phyloP scores from a whole-genome alignment of 2,888 invertebrate genomes.

The Ephialtes manifestator region DNA sequence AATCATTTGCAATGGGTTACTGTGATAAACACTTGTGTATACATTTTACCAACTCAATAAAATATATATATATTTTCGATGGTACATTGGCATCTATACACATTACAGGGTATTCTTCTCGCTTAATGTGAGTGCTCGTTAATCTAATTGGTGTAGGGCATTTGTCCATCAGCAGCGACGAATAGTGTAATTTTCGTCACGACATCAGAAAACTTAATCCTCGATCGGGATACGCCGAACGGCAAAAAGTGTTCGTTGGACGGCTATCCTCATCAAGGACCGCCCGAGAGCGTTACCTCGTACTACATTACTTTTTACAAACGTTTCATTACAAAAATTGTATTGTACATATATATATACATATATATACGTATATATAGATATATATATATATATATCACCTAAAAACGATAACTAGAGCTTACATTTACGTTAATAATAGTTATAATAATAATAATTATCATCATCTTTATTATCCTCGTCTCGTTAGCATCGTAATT shows the following conservation, averaged over 20 bases:
- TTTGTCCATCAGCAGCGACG: slow-evolving; percentile 22
- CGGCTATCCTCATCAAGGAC: slow-evolving; percentile 36
- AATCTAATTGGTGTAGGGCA: slow-evolving; percentile 68
- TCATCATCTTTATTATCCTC: slow-evolving; percentile 61
- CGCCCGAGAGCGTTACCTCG: slow-evolving; percentile 55
- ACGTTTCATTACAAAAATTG: slow-evolving; percentile 75
- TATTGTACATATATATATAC: slow-evolving; percentile 65
- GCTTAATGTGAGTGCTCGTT: slow-evolving; percentile 62
- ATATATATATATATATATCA: slow-evolving; percentile 54
- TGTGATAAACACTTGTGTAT: slow-evolving; percentile 73
- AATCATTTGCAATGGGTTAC: slow-evolving; percentile 55
- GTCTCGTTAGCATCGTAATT: slow-evolving; percentile 60
- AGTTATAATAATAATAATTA: slow-evolving; percentile 53
- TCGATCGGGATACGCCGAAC: slow-evolving; percentile 35
- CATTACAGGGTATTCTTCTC: slow-evolving; percentile 45
- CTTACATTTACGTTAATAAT: slow-evolving; percentile 57
- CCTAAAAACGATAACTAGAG: slow-evolving; percentile 69
- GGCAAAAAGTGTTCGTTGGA: slow-evolving; percentile 21
- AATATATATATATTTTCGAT: slow-evolving; percentile 76
- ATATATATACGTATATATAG: not conserved
- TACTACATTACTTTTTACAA: slow-evolving; percentile 71
- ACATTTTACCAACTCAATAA: slow-evolving; percentile 77
- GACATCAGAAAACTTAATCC: not conserved
- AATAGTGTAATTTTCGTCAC: slow-evolving; percentile 6
- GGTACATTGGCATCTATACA: slow-evolving; percentile 69